Conservation (phyloP, 2,797 vertebrate genomes). For the Ispidina picta region DNA sequence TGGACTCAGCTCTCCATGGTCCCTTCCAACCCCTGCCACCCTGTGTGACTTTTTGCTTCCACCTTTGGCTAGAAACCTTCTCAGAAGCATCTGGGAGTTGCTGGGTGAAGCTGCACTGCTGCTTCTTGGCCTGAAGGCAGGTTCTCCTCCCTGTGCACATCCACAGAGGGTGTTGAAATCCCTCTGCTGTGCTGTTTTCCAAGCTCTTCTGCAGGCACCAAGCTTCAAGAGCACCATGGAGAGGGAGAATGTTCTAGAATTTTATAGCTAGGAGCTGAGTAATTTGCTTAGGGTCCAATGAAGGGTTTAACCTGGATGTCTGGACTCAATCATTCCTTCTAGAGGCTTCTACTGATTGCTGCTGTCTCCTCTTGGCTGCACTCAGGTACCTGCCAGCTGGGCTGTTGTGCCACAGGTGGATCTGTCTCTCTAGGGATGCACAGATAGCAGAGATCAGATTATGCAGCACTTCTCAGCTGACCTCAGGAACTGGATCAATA, state of each 20-base stretch:
- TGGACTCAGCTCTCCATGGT: no score
- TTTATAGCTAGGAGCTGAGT: conserved; percentile 1
- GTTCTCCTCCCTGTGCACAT: background rate
- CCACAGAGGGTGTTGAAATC: background rate
- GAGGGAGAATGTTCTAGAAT: background rate
- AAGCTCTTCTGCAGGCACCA: background rate
- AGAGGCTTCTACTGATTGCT: background rate
- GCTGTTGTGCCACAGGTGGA: background rate
- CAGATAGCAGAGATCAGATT: background rate
- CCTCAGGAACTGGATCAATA: background rate
- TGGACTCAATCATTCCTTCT: background rate
- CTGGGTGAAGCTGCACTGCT: background rate
- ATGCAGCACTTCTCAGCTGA: background rate
- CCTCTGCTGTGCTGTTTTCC: background rate
- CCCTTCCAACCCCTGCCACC: no score
- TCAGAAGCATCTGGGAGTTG: background rate
- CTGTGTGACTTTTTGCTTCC: background rate
- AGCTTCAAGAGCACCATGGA: background rate
- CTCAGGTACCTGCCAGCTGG: background rate
- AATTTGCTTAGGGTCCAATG: background rate
- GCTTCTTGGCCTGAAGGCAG: conserved; percentile 8
- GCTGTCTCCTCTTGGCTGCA: background rate
- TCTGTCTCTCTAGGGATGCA: background rate
- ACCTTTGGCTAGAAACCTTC: background rate
- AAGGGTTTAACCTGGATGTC: background rate